A percentile compares a stretch with the other conserved stretches of the same genome.
Evolutionary conservation across 2,888 invertebrate species (phyloP).

Genomic region (Brassicogethes aeneus): DNA sequence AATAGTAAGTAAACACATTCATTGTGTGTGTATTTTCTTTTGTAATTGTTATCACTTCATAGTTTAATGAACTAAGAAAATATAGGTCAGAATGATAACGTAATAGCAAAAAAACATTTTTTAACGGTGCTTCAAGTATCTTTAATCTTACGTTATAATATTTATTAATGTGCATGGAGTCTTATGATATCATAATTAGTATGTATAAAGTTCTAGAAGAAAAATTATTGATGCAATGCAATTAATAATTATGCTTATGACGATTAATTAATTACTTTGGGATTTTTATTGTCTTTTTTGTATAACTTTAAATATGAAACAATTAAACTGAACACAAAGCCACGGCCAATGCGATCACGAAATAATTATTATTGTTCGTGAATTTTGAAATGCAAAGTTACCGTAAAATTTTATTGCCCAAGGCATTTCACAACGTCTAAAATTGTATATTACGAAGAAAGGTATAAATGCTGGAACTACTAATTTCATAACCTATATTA

Average conservation of each 20-base stretch:
- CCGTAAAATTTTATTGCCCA: not conserved
- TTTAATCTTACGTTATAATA: not conserved
- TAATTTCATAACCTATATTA: too few species aligned
- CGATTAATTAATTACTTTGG: not conserved
- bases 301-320: too few species aligned
- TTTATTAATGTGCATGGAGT: too few species aligned
- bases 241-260: not conserved
- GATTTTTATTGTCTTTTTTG: not conserved
- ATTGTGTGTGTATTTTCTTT: constrained; percentile 28
- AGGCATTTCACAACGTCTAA: too few species aligned
- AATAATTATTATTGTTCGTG: not conserved
- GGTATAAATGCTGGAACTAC: too few species aligned
- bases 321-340: not conserved
- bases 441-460: too few species aligned
- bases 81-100: constrained; percentile 33
- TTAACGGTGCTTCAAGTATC: not conserved
- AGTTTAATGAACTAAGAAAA: constrained; percentile 27
- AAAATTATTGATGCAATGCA: too few species aligned
- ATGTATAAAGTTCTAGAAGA: too few species aligned
- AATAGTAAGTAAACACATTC: constrained; percentile 27
- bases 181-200: too few species aligned
- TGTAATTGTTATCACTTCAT: constrained; percentile 24
- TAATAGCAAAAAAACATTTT: constrained; percentile 17
- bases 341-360: not conserved
- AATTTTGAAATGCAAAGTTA: not conserved